Base-by-base conservation (phyloP, 2,888 invertebrate species). In the Anoncus sp. region DNA sequence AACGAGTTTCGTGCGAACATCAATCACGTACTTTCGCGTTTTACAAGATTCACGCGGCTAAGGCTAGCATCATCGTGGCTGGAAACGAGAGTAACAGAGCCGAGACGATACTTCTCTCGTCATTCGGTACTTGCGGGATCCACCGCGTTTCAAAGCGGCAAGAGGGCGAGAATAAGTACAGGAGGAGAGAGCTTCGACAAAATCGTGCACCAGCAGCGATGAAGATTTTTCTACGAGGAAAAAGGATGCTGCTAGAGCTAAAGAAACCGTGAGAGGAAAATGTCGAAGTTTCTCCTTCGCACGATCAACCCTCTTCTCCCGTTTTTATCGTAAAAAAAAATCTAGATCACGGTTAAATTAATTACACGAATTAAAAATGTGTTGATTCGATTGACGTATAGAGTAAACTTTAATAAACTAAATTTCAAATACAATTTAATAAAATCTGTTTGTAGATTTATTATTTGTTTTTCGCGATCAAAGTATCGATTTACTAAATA, bases 21-120 rank as follows among this genome's bases (percentile, higher is more conserved):
- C 76, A 72, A 77, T 72, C 76, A 77, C 62, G 66, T 77, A 49
- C 66, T 60, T 67, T 77, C 59, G 59, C 59, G 53, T 35, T 49
- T 47, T 35, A 51, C 69, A 47, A 55, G 45, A 55, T 20, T 24
- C 14, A 12, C 9, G n/a, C n/a, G 27, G 47, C 55, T 31, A 22
- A 43, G 53, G 65, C 22, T 70, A 59, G 38, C 24, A n/a, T 12
- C 24, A 27, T 45, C 38, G n/a, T 20, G 70, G 65, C 10, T 16
- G 38, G n/a, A 63, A 51, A 40, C 49, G 27, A 55, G 55, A 40
- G 72, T 35, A 49, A 31, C 57, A 9, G 47, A 70, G 47, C 63
- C 57, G 16, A 63, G 55, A 16, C 35, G 24, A 62, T 22, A 75
- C 31, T 38, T 10, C 43, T 55, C 51, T 59, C 69, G 51, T 76